These are phyloP conservation scores for Eptatretus burgeri DNA, from an alignment of 2,113 vertebrate species.

Conservation along the genomic window DNA sequence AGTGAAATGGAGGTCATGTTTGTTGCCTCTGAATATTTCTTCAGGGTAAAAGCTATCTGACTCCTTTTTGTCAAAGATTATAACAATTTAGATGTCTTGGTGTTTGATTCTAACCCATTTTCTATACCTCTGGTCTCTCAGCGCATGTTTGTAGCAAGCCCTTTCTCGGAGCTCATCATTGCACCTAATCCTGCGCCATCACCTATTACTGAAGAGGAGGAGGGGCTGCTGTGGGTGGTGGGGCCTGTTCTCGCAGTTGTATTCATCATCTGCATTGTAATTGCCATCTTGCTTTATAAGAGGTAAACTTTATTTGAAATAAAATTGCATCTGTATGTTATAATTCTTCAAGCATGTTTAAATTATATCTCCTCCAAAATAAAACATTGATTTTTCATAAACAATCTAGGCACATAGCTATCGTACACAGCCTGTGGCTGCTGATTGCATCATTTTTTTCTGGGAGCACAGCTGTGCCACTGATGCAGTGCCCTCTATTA, in stretches of 20 bases:
- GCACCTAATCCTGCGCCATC: slow-evolving; percentile 75
- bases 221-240: slow-evolving; percentile 93
- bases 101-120: slow-evolving; percentile 8
- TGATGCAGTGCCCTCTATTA: no score
- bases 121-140: slow-evolving; percentile 13
- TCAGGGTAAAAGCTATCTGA: not conserved
- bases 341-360: no score
- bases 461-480: no score
- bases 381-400: no score
- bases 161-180: slow-evolving; percentile 75
- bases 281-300: slow-evolving; percentile 93
- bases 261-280: slow-evolving; percentile 98
- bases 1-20: not conserved
- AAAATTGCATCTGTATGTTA: no score
- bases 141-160: slow-evolving; percentile 92
- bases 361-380: no score
- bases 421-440: no score
- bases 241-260: slow-evolving; percentile 88
- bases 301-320: slow-evolving; percentile 22
- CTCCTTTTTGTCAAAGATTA: slow-evolving; percentile 11
- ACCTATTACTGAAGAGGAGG: slow-evolving; percentile 90
- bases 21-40: not conserved
- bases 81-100: slow-evolving; percentile 13
- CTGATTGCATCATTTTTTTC: no score
- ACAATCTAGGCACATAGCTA: no score